A percentile compares a stretch with the other conserved stretches of the same genome.
These are phyloP conservation scores for Henicopernis longicauda DNA, from an alignment of 2,113 vertebrate genomes.

Conservation along the genomic window DNA sequence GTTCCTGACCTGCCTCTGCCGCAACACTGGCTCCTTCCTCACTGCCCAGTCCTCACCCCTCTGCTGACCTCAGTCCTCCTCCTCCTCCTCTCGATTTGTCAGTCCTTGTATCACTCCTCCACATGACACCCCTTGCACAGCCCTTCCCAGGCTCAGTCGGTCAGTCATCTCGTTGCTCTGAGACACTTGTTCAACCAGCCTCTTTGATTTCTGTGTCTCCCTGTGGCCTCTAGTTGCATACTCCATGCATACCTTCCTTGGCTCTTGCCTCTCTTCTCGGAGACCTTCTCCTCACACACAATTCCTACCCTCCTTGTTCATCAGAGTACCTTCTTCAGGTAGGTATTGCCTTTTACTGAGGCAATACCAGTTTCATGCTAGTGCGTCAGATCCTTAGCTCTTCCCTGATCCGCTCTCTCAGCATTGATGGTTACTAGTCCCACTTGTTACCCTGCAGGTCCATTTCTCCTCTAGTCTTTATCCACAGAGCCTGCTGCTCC, in stretches of 20 bases:
- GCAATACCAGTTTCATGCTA: neutral
- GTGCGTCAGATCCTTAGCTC: neutral
- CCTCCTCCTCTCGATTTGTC: neutral
- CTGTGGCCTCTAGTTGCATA: neutral
- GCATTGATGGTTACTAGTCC: neutral
- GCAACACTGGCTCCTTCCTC: rapidly evolving
- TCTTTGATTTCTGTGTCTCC: neutral
- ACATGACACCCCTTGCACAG: neutral
- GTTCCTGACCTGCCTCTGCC: neutral
- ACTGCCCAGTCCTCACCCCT: neutral
- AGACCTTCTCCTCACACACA: neutral
- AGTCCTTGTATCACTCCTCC: neutral
- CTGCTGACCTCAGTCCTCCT: neutral
- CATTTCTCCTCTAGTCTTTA: neutral
- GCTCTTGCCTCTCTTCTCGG: neutral
- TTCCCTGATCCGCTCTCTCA: neutral
- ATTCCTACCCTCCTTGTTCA: neutral
- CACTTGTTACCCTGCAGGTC: neutral
- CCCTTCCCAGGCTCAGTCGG: neutral
- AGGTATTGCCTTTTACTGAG: neutral
- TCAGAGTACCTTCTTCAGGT: neutral
- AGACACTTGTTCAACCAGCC: neutral
- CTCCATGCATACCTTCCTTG: neutral
- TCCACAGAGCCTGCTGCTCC: neutral
- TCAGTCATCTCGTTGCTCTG: neutral